phyloP scores from a whole-genome alignment of 1,140 invertebrate species.

The Bathynomus jamesi region DNA sequence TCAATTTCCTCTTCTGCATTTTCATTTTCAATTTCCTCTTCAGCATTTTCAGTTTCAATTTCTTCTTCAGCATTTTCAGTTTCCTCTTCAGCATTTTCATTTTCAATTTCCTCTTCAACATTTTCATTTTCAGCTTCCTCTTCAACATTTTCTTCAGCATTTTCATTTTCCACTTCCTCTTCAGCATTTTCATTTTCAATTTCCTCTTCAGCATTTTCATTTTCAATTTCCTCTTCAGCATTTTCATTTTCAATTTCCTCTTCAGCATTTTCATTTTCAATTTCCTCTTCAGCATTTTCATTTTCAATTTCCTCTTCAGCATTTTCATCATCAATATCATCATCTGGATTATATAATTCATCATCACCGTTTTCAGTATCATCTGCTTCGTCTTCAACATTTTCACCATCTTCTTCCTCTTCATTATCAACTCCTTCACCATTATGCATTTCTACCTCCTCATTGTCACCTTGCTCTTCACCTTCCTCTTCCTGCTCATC shows the following conservation, averaged over 20 bases:
- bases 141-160: neutral
- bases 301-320: neutral
- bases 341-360: neutral
- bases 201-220: neutral
- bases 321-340: neutral
- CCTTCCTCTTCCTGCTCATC: conserved; percentile 1
- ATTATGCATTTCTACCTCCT: neutral
- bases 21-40: neutral
- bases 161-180: neutral
- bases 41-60: neutral
- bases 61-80: neutral
- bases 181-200: neutral
- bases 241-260: neutral
- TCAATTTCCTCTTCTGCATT: neutral
- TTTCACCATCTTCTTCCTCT: neutral
- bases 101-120: neutral
- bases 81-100: neutral
- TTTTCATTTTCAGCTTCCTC: neutral
- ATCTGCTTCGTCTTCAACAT: neutral
- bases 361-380: neutral
- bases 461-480: neutral
- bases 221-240: neutral
- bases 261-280: neutral
- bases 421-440: neutral
- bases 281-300: too few relatives aligned